These are phyloP conservation scores for Tretioscincus oriximinensis DNA, from an alignment of 2,113 vertebrate genomes.

Conservation along the genomic window DNA sequence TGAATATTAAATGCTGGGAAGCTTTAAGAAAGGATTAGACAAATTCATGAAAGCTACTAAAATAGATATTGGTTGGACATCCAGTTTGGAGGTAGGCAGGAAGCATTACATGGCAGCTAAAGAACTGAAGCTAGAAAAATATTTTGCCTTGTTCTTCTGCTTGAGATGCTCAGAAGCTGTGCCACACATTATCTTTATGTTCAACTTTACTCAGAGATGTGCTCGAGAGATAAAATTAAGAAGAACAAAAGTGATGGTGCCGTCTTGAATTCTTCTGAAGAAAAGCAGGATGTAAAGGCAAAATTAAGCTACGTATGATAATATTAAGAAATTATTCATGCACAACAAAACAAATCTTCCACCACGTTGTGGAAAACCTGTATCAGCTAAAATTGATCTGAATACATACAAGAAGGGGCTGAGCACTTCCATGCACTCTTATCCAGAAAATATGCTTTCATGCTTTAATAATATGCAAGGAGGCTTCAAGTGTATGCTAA, in stretches of 20 bases:
- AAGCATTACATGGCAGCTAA: too few species aligned
- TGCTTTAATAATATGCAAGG: background rate
- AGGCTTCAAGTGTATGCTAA: background rate
- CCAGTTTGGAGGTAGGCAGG: too few species aligned
- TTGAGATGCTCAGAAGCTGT: too few species aligned
- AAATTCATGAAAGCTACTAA: background rate
- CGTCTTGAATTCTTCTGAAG: too few species aligned
- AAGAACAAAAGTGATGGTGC: too few species aligned
- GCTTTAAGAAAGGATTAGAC: background rate
- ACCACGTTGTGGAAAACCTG: background rate
- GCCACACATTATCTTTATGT: too few species aligned
- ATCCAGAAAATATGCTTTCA: background rate
- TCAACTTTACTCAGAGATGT: too few species aligned
- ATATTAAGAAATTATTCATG: background rate
- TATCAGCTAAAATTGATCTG: background rate
- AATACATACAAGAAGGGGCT: background rate
- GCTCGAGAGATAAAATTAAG: too few species aligned
- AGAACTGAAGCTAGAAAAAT: too few species aligned
- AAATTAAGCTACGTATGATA: background rate
- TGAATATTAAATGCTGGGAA: too few species aligned
- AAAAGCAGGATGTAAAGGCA: background rate
- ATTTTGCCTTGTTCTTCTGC: too few species aligned
- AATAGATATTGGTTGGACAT: too few species aligned
- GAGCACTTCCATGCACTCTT: background rate
- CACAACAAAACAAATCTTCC: background rate